A percentile compares a stretch with the other conserved stretches of the same genome.
These are phyloP conservation scores for Zootoca vivipara DNA, from an alignment of 2,113 vertebrate species.

Conservation along the genomic window DNA sequence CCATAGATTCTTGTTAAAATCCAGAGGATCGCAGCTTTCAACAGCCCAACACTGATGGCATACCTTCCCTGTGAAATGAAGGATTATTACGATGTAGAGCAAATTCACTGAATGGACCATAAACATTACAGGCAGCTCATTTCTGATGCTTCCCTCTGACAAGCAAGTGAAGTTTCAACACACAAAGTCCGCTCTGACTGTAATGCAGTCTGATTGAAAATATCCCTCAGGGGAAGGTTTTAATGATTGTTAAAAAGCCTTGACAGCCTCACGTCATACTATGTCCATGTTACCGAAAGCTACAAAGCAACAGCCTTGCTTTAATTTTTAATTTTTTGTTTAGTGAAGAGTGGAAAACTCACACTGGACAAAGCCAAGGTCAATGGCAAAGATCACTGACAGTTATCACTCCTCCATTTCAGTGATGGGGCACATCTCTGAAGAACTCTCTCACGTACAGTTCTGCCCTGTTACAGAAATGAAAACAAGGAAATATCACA, in stretches of 20 bases:
- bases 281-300: conserved; percentile 44
- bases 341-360: conserved; percentile 36
- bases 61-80: not conserved
- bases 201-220: conserved; percentile 59
- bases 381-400: conserved; percentile 20
- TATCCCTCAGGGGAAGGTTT: conserved; percentile 51
- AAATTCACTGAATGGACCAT: conserved; percentile 21
- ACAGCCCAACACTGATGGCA: no score
- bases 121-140: conserved; percentile 22
- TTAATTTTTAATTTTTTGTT: not conserved
- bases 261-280: conserved; percentile 58
- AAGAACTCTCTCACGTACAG: fast-evolving
- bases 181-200: conserved; percentile 40
- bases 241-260: conserved; percentile 56
- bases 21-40: not conserved
- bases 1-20: not conserved
- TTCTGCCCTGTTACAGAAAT: conserved; percentile 24
- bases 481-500: conserved; percentile 22
- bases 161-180: conserved; percentile 35
- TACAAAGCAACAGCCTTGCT: conserved; percentile 42
- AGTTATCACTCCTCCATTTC: not conserved
- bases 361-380: conserved; percentile 59
- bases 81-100: not conserved
- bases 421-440: not conserved
- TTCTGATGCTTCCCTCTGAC: conserved; percentile 22